Conservation (phyloP, 2,113 vertebrate genomes). For the Takifugu bimaculatus region DNA sequence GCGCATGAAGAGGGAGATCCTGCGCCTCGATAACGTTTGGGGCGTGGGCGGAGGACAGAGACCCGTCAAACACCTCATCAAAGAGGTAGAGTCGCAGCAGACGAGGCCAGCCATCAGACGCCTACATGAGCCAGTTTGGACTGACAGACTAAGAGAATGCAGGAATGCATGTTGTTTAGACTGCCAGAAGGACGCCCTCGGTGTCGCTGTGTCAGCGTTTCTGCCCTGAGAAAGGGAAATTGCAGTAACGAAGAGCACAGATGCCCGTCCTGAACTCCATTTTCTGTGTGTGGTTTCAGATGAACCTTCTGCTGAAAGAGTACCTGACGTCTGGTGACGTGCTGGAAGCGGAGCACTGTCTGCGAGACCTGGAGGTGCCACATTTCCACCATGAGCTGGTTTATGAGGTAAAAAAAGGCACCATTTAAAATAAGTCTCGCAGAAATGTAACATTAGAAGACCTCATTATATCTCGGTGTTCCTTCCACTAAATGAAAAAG, state of each 20-base stretch:
- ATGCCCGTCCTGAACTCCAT: background rate
- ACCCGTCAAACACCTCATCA: constrained; percentile 84
- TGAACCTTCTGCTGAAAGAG: constrained; percentile 82
- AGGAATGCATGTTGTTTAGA: constrained; percentile 52
- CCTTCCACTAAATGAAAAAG: no score
- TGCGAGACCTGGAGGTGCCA: constrained; percentile 83
- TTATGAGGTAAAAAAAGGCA: constrained; percentile 75
- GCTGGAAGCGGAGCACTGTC: constrained; percentile 78
- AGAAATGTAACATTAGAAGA: no score
- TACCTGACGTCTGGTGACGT: constrained; percentile 82
- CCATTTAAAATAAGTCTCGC: background rate
- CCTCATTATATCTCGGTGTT: no score
- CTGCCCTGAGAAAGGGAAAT: constrained; percentile 14
- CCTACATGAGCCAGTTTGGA: no score
- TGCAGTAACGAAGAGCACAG: constrained; percentile 10
- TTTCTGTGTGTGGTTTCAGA: constrained; percentile 61
- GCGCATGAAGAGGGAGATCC: constrained; percentile 80
- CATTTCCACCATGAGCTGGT: constrained; percentile 90
- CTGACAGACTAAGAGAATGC: constrained; percentile 23
- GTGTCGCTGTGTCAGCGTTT: constrained; percentile 44
- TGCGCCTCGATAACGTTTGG: constrained; percentile 85
- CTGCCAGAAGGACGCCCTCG: constrained; percentile 20
- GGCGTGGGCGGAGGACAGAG: constrained; percentile 84
- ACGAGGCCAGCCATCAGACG: background rate
- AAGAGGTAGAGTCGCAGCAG: constrained; percentile 71